These are phyloP conservation scores for Sciurus niger DNA, from an alignment of 2,113 vertebrate genomes.

Conservation along the genomic window DNA sequence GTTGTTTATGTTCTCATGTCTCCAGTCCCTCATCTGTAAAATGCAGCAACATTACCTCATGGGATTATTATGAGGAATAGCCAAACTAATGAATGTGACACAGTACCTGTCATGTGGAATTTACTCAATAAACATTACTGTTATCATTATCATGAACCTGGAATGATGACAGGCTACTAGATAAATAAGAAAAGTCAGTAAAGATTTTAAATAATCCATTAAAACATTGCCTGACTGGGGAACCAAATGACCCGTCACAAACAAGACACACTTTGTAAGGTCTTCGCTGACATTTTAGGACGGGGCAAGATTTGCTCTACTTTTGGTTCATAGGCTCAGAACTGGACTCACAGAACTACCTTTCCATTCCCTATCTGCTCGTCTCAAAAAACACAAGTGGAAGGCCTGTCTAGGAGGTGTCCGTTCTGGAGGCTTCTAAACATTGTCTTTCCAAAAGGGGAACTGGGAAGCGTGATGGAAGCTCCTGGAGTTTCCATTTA, in stretches of 20 bases:
- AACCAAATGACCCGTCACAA: neutral
- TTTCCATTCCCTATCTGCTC: neutral
- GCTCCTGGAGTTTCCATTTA: constrained; percentile 3
- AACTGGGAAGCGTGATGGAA: neutral
- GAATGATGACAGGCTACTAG: neutral
- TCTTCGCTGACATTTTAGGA: neutral
- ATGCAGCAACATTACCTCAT: neutral
- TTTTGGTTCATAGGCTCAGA: neutral
- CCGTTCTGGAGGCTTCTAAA: neutral
- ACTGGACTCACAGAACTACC: neutral
- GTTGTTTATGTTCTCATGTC: neutral
- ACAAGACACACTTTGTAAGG: neutral
- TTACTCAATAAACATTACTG: neutral
- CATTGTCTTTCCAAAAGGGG: neutral
- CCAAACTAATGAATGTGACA: neutral
- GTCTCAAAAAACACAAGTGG: neutral
- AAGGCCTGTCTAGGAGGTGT: neutral
- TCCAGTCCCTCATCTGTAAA: neutral
- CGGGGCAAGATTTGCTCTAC: neutral
- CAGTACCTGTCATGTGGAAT: neutral
- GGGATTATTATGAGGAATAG: neutral
- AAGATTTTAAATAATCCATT: neutral
- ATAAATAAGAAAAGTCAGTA: neutral
- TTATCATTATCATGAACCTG: neutral
- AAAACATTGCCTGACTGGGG: neutral